phyloP scores from a whole-genome alignment of 2,113 vertebrate genomes.

The Lamprotornis superbus region DNA sequence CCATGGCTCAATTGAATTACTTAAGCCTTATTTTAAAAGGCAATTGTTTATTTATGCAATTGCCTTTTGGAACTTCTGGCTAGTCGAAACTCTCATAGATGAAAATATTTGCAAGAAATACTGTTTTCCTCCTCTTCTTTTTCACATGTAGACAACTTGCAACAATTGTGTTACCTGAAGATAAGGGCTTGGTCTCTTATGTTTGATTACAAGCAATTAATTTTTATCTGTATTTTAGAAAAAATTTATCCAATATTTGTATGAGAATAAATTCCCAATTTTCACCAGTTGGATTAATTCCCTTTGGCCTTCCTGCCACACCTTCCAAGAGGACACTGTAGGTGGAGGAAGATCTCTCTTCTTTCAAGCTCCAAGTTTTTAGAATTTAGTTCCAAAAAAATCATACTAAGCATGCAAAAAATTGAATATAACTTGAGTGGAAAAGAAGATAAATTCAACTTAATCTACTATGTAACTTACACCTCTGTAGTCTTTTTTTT shows the following conservation, averaged over 20 bases:
- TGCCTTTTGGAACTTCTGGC: conserved; percentile 10
- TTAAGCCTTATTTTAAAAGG: conserved; percentile 28
- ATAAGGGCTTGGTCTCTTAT: not conserved
- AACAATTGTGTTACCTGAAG: not conserved
- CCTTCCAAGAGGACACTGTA: not conserved
- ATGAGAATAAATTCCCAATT: not conserved
- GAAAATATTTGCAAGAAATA: not conserved
- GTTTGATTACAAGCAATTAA: not conserved
- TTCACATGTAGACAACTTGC: not conserved
- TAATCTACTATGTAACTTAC: not conserved
- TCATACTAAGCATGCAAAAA: not conserved
- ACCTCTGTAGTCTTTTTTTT: not conserved
- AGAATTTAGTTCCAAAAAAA: not conserved
- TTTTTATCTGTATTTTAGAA: not conserved
- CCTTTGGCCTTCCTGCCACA: not conserved
- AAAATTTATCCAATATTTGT: not conserved
- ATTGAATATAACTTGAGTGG: not conserved
- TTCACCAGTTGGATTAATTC: not conserved
- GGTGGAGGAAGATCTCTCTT: not conserved
- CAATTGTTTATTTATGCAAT: conserved; percentile 60
- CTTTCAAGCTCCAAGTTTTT: not conserved
- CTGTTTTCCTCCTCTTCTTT: not conserved
- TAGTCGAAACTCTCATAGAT: not conserved
- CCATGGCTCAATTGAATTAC: conserved; percentile 44
- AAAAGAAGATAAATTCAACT: not conserved